A percentile compares a stretch with the other conserved stretches of the same genome.
phyloP scores from a whole-genome alignment of 2,113 vertebrate genomes.

The Oreochromis niloticus region DNA sequence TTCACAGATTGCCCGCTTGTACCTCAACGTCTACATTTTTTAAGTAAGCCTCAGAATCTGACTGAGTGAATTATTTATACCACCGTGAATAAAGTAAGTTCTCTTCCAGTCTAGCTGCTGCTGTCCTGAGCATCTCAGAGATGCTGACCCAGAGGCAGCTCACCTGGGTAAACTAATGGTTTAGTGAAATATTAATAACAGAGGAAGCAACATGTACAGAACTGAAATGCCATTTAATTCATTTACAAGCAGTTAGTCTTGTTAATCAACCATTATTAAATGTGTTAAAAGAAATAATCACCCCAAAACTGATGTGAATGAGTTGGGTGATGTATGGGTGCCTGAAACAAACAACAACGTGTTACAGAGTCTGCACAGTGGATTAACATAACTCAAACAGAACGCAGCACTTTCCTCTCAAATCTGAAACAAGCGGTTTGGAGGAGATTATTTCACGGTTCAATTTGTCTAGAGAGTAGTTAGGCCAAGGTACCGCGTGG shows the following conservation, averaged over 20 bases:
- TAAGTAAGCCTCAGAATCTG: neutral
- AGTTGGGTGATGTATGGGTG: neutral
- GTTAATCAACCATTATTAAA: neutral
- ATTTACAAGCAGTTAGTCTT: neutral
- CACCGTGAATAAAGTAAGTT: constrained; percentile 6
- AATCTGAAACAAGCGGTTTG: constrained; percentile 42
- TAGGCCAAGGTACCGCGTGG: constrained; percentile 7
- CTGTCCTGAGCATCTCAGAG: neutral
- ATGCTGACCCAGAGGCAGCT: neutral
- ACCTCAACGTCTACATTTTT: constrained; percentile 4
- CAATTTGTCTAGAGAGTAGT: constrained; percentile 22
- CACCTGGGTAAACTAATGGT: neutral
- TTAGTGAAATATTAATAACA: neutral
- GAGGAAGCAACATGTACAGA: neutral
- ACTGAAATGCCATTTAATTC: neutral
- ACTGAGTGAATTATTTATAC: constrained; percentile 22
- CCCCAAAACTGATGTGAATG: neutral
- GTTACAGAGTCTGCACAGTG: neutral
- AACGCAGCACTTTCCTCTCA: constrained; percentile 18
- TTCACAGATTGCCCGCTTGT: constrained; percentile 16
- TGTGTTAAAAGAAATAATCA: neutral
- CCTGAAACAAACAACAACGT: neutral
- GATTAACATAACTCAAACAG: constrained; percentile 35
- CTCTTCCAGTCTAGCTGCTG: neutral
- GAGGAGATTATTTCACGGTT: constrained; percentile 25